A percentile compares a stretch with the other conserved stretches of the same genome.
phyloP scores from a whole-genome alignment of 2,113 vertebrate genomes.

The Nothoprocta pentlandii region DNA sequence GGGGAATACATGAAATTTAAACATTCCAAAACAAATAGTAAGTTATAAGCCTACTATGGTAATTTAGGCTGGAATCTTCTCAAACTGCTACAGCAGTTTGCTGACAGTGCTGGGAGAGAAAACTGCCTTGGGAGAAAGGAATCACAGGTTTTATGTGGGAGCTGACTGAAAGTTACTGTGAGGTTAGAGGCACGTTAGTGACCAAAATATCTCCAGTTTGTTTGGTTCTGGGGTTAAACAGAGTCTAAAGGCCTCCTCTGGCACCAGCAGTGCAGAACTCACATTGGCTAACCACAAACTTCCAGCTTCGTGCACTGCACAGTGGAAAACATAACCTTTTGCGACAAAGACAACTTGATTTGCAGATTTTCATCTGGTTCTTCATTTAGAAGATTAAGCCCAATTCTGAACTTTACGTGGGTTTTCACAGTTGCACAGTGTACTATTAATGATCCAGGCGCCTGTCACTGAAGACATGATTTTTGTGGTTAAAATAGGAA shows the following conservation, averaged over 20 bases:
- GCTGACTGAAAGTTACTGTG: neutral
- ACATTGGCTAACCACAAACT: conserved; percentile 32
- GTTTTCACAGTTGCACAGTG: conserved; percentile 26
- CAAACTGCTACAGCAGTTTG: conserved; percentile 27
- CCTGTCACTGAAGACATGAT: neutral
- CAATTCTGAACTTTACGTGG: neutral
- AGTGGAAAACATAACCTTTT: conserved; percentile 10
- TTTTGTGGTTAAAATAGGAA: conserved; percentile 43
- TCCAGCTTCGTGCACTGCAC: neutral
- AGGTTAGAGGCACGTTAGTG: neutral
- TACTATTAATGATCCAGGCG: neutral
- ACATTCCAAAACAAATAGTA: neutral
- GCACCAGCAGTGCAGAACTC: conserved; percentile 32
- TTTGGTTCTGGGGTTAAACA: neutral
- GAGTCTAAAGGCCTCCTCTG: neutral
- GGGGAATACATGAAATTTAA: neutral
- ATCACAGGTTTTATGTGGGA: conserved; percentile 16
- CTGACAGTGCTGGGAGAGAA: conserved; percentile 25
- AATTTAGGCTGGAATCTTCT: conserved; percentile 68
- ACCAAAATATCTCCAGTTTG: neutral
- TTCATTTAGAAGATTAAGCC: conserved; percentile 22
- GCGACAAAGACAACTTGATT: conserved; percentile 42
- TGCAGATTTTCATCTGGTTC: conserved; percentile 53
- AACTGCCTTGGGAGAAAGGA: conserved; percentile 15
- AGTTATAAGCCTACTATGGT: neutral